Percentiles rank a stretch among this genome's conserved stretches.
These are phyloP conservation scores for Dasysyrphus tricinctus DNA, from an alignment of 2,888 invertebrate genomes.

Conservation along the genomic window DNA sequence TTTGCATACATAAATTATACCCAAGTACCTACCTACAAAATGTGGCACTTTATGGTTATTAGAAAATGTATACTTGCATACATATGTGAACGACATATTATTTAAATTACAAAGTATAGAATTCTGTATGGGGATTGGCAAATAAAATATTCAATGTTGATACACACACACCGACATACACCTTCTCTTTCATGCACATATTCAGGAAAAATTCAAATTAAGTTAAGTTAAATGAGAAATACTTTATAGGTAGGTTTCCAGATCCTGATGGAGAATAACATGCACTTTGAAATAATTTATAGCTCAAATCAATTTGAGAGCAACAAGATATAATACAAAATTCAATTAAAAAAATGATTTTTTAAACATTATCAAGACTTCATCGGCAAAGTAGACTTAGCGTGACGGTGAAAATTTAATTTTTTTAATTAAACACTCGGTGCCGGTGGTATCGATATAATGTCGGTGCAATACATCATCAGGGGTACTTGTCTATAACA, in stretches of 20 bases:
- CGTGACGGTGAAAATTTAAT: neutral
- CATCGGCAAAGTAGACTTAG: neutral
- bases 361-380: neutral
- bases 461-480: no score
- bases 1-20: constrained; percentile 56
- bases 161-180: no score
- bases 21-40: constrained; percentile 43
- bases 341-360: constrained; percentile 7
- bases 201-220: neutral
- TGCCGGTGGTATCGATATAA: no score
- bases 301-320: neutral
- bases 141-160: neutral
- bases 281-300: constrained; percentile 1
- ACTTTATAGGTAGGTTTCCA: no score
- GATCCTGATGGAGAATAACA: no score
- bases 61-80: constrained; percentile 32
- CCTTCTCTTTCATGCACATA: neutral
- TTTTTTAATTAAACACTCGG: neutral
- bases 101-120: neutral
- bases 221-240: neutral
- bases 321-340: constrained; percentile 2
- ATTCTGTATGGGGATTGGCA: neutral
- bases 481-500: no score
- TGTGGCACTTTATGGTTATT: constrained; percentile 60
- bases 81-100: neutral